Conservation (phyloP, 1,140 invertebrate species). For the Stratiolaelaps scimitus region DNA sequence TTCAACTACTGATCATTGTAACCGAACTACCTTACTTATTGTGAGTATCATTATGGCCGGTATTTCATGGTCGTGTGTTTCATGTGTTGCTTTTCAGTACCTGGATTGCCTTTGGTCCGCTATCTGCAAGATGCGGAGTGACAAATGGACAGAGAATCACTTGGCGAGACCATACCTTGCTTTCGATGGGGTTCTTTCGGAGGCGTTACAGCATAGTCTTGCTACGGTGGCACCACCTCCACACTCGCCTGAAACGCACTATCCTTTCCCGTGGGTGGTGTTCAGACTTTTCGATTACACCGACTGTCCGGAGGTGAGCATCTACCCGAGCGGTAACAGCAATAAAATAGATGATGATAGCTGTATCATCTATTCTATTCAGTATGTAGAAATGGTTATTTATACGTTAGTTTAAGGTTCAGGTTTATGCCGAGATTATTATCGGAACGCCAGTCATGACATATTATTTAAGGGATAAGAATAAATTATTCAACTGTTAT, state of each 20-base stretch:
- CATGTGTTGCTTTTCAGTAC: constrained; percentile 55
- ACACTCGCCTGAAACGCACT: constrained; percentile 71
- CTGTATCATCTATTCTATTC: too few species aligned
- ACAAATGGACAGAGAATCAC: constrained; percentile 95
- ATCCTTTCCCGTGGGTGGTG: constrained; percentile 78
- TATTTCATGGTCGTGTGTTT: too few species aligned
- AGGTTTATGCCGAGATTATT: too few species aligned
- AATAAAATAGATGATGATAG: too few species aligned
- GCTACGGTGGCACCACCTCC: constrained; percentile 74
- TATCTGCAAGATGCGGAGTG: constrained; percentile 73
- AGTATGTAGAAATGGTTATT: too few species aligned
- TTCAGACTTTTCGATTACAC: constrained; percentile 94
- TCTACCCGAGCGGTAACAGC: constrained; percentile 31
- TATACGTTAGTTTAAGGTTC: too few species aligned
- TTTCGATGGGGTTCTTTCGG: constrained; percentile 86
- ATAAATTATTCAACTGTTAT: too few species aligned
- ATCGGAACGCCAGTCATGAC: too few species aligned
- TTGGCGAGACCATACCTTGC: constrained; percentile 85
- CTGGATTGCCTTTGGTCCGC: constrained; percentile 95
- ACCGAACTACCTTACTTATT: too few species aligned
- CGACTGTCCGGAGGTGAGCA: constrained; percentile 76
- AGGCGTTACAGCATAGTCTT: constrained; percentile 87
- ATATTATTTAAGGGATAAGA: too few species aligned
- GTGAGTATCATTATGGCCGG: too few species aligned
- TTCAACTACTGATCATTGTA: too few species aligned